Evolutionary conservation across 1,140 invertebrate species (phyloP), one percentile per base, ranked within the genome.

Genomic region (Anagrus nilaparvatae): DNA sequence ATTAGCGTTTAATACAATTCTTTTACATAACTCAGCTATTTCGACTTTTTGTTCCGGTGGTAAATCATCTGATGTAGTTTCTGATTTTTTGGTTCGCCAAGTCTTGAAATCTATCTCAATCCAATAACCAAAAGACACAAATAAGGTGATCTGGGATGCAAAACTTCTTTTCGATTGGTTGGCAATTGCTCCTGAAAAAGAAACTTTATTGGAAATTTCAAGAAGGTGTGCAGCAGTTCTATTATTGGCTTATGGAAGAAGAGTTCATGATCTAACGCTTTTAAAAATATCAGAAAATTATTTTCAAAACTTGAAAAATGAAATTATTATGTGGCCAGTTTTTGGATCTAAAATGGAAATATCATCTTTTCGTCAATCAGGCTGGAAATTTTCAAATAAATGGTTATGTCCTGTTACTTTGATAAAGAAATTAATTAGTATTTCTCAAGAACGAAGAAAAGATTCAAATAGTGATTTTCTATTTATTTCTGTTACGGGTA

Each of bases 261-360:
- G 51, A 9, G 40, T 57, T 21, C 57, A 59, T 27, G 57, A 59
- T 32, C 33, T 59, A 2, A 57, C 55, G 1, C 46, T 57, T 4
- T 40, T 56, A 40, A 39, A 33, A 21, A 48, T 47, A 13, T 45
- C 34, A 12, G 3, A 30, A 27, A 27, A 50, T n/a, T 35, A 35
- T 38, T 32, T 49, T 16, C 28, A 23, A 17, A 39, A 50, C 14
- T 8, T 44, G 16, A 35, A 46, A 10, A 39, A 48, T 12, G 43
- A 45, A 23, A 41, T 58, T 19, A 43, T 49, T 44, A 35, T 49
- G 14, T 55, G 50, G 49, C 56, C 56, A 33, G 30, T 9, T 10
- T 58, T 56, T 49, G 54, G 54, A 1, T 60, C 54, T 12, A 57
- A 61, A 31, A 59, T 53, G 13, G 54, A 57, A 32, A 34, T 40